These are phyloP conservation scores for Cerceris ruficornis DNA, from an alignment of 2,888 invertebrate genomes.

Conservation along the genomic window DNA sequence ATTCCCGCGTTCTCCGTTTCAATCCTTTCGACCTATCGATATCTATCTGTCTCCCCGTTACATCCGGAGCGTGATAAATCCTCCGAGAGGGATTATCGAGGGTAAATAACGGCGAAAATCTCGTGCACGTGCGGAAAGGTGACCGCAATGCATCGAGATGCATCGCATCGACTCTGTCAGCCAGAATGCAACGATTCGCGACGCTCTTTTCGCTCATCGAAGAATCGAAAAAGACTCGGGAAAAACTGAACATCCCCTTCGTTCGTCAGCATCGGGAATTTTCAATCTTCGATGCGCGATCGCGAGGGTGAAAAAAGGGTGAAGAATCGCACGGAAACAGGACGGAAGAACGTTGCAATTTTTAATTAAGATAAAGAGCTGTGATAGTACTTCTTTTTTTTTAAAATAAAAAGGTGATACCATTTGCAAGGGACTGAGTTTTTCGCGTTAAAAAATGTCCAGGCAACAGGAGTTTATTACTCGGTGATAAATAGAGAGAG, in stretches of 20 bases:
- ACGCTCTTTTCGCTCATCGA: too few relatives aligned
- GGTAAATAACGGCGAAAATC: constrained; percentile 29
- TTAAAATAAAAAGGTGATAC: too few relatives aligned
- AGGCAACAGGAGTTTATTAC: too few relatives aligned
- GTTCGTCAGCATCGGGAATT: background rate
- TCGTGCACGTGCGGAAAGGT: background rate
- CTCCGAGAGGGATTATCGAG: constrained; percentile 32
- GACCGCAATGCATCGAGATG: background rate
- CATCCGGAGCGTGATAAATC: constrained; percentile 31
- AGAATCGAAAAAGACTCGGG: background rate
- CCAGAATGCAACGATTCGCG: background rate
- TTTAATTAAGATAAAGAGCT: too few relatives aligned
- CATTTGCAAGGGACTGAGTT: too few relatives aligned
- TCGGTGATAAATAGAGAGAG: too few relatives aligned
- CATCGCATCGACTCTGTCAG: background rate
- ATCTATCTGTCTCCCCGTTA: background rate
- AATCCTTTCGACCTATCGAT: background rate
- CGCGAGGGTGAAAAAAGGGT: too few relatives aligned
- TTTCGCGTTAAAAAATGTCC: too few relatives aligned
- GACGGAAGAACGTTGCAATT: too few relatives aligned
- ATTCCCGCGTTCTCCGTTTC: background rate
- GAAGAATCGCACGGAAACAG: too few relatives aligned
- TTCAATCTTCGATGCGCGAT: too few relatives aligned
- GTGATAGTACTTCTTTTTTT: too few relatives aligned
- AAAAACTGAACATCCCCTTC: background rate